Conservation (phyloP, 2,888 invertebrate species). For the Trachelus iudaicus region DNA sequence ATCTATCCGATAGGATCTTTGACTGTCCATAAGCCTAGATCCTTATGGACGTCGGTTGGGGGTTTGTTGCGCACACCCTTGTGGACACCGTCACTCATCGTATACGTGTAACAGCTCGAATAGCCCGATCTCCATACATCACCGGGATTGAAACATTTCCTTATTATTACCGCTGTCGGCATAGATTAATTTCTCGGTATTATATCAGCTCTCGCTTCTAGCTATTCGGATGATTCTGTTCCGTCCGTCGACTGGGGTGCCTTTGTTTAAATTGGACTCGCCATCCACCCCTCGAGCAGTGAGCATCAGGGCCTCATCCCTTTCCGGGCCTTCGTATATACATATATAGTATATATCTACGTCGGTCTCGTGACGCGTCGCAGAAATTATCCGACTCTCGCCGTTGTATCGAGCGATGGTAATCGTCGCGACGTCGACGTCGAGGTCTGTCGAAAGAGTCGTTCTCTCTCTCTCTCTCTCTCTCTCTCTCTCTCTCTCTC, state of each 20-base stretch:
- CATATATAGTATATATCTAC: constrained; percentile 2
- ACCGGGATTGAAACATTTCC: constrained; percentile 65
- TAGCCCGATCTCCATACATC: constrained; percentile 54
- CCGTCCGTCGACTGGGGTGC: constrained; percentile 37
- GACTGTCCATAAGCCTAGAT: neutral
- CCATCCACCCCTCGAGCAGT: constrained; percentile 17
- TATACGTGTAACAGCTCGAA: constrained; percentile 17
- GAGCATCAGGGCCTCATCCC: constrained; percentile 4
- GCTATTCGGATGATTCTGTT: constrained; percentile 23
- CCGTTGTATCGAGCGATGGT: constrained; percentile 6
- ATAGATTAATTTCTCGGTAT: constrained; percentile 63
- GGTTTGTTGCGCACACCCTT: neutral
- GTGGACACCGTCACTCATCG: neutral
- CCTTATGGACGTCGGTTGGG: neutral
- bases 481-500: too few species aligned
- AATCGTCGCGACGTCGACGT: constrained; percentile 5
- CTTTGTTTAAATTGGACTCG: constrained; percentile 50
- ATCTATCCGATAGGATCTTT: neutral
- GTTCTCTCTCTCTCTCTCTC: too few species aligned
- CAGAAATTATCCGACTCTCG: constrained; percentile 17
- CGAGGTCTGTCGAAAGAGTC: neutral
- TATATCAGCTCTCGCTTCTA: constrained; percentile 32
- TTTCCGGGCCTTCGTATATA: neutral
- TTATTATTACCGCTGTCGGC: constrained; percentile 64
- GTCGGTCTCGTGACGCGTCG: constrained; percentile 10